phyloP scores from a whole-genome alignment of 2,113 vertebrate genomes.

The Cichladusa arquata region DNA sequence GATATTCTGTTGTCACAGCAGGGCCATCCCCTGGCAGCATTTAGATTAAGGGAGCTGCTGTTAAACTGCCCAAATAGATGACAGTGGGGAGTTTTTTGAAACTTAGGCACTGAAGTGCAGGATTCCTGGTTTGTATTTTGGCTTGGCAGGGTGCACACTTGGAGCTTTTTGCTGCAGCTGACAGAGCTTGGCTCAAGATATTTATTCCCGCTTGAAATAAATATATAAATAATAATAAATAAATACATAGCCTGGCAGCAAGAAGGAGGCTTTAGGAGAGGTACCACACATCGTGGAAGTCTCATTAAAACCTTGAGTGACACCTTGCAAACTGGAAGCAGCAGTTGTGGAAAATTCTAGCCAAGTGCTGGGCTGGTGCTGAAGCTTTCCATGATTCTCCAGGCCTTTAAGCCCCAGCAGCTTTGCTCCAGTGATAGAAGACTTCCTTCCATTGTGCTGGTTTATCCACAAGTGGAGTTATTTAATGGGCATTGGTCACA shows the following conservation, averaged over 20 bases:
- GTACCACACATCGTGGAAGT: neutral
- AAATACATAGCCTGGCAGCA: neutral
- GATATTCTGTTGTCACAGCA: accelerated
- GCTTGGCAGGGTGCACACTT: neutral
- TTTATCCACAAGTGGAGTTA: neutral
- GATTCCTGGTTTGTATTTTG: neutral
- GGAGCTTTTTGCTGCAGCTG: neutral
- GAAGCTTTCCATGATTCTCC: neutral
- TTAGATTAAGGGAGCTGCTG: neutral
- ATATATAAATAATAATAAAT: neutral
- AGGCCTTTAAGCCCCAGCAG: neutral
- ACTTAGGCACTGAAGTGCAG: neutral
- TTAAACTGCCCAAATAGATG: neutral
- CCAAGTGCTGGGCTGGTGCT: neutral
- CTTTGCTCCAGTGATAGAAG: neutral
- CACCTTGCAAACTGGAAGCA: neutral
- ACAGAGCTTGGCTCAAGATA: neutral
- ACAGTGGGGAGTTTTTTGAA: neutral
- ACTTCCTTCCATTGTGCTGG: neutral
- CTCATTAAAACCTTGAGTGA: neutral
- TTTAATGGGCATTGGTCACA: neutral
- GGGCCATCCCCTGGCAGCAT: neutral
- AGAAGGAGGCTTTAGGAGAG: neutral
- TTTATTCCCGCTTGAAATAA: neutral
- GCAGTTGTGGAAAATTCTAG: neutral